Evolutionary conservation across 1,140 invertebrate genomes (phyloP), one percentile per base, ranked within the genome.

Genomic region (Artemia franciscana): DNA sequence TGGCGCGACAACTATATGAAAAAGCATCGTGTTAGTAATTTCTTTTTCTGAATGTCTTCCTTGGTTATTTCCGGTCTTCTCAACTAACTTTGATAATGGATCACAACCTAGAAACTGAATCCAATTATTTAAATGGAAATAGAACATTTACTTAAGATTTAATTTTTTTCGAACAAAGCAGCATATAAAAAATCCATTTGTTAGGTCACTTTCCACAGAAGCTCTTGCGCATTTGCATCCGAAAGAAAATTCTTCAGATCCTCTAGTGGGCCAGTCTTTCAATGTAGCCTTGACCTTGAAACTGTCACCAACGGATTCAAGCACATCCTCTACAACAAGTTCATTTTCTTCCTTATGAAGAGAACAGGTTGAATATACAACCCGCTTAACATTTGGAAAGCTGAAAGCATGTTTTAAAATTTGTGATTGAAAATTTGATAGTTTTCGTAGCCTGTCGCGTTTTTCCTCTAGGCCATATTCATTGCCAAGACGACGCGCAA

Each of bases 311-410:
- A 65, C 78, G 78, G 69, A 83, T 4, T 68, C 58, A 15, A 79
- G 67, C 4, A 76, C 76, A 65, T 84, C 78, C 24, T 72, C 67
- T 4, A 94, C 76, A 0, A 95, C 91, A 67, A 82, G 73, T 75
- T 98, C 94, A 71, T 98, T 97, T 76, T 98, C 94, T 76, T 91
- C 82, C 5, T 80, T 76, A 72, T 85, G 79, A 24, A 92, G 70
- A 0, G 93, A 98, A 71, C 93, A 98, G 0, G 93, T 97, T 18
- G 91, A 96, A 71, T 98, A 98, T 5, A 94, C 84, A 57, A 97
- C 80, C 64, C 82, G 76, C 70, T 91, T 85, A 0, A 83, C 87
- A 62, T 80, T 80, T 2, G 88, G 86, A 73, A 94, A 94, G 18
- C 77, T 79, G 66, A 97, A 79, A 0, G 91, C 91, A 71, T 90